phyloP scores from a whole-genome alignment of 2,888 invertebrate genomes.

The Zele albiditarsus region DNA sequence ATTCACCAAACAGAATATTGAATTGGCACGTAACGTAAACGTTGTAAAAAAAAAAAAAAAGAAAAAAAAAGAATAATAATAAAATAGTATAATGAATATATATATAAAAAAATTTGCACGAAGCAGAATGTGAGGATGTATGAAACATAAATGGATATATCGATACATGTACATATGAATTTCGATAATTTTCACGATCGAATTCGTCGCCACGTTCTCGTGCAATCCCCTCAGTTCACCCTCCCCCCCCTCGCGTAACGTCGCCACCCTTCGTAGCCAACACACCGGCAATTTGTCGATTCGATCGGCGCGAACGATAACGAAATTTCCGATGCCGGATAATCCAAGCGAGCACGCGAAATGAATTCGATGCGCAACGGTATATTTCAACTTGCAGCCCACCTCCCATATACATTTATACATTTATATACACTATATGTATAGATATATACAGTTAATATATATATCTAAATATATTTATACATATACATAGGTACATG shows the following conservation, averaged over 20 bases:
- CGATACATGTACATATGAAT: conserved; percentile 36
- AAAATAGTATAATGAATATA: not conserved
- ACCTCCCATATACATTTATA: conserved; percentile 15
- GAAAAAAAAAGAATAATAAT: not conserved
- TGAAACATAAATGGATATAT: conserved; percentile 5
- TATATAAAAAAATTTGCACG: conserved; percentile 3
- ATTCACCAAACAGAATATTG: conserved; percentile 13
- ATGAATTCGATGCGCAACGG: conserved; percentile 52
- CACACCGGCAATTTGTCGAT: conserved; percentile 58
- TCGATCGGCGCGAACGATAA: conserved; percentile 59
- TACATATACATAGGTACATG: not conserved
- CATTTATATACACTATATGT: not conserved
- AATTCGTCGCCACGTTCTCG: conserved; percentile 39
- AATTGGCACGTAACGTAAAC: conserved; percentile 31
- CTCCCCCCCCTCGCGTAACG: not conserved
- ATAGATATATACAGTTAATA: not conserved
- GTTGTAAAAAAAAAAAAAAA: not conserved
- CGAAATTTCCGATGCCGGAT: conserved; percentile 57
- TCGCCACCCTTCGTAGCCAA: conserved; percentile 20
- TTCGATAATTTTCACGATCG: conserved; percentile 58
- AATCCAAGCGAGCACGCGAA: conserved; percentile 57
- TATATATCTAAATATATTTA: not conserved
- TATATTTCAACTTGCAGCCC: conserved; percentile 40
- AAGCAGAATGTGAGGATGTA: not conserved
- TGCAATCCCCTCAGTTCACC: conserved; percentile 20